A percentile compares a stretch with the other conserved stretches of the same genome.
phyloP scores from a whole-genome alignment of 2,113 vertebrate genomes.

The Sinocyclocheilus anshuiensis region DNA sequence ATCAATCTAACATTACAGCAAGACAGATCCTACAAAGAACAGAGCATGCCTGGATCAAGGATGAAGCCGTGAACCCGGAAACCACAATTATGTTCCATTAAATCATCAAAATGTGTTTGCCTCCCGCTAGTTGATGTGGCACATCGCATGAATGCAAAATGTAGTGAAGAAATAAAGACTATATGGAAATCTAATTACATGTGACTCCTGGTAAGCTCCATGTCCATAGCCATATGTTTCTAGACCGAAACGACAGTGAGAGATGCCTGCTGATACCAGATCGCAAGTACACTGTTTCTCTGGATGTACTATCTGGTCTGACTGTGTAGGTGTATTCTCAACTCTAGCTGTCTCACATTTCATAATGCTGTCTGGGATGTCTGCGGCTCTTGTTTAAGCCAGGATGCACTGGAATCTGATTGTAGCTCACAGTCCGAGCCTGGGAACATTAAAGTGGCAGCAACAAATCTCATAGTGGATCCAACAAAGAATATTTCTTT shows the following conservation, averaged over 20 bases:
- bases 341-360: slow-evolving; percentile 11
- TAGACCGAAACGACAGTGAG: too few species aligned
- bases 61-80: slow-evolving; percentile 18
- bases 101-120: slow-evolving; percentile 26
- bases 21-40: slow-evolving; percentile 29
- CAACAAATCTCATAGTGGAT: slow-evolving; percentile 13
- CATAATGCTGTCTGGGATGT: slow-evolving; percentile 37
- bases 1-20: slow-evolving; percentile 32
- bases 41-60: neutral
- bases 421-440: slow-evolving; percentile 6
- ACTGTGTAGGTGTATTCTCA: slow-evolving; percentile 29
- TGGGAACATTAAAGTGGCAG: neutral
- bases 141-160: neutral
- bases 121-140: neutral
- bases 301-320: neutral
- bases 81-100: slow-evolving; percentile 7
- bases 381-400: neutral
- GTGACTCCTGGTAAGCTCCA: neutral
- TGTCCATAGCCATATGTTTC: neutral
- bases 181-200: neutral
- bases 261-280: slow-evolving; percentile 1
- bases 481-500: neutral
- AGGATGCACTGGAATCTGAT: neutral
- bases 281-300: neutral
- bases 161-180: neutral